Evolutionary conservation across 2,113 vertebrate species (phyloP), one percentile per base, ranked within the genome.

Genomic region (Orthonyx spaldingii): DNA sequence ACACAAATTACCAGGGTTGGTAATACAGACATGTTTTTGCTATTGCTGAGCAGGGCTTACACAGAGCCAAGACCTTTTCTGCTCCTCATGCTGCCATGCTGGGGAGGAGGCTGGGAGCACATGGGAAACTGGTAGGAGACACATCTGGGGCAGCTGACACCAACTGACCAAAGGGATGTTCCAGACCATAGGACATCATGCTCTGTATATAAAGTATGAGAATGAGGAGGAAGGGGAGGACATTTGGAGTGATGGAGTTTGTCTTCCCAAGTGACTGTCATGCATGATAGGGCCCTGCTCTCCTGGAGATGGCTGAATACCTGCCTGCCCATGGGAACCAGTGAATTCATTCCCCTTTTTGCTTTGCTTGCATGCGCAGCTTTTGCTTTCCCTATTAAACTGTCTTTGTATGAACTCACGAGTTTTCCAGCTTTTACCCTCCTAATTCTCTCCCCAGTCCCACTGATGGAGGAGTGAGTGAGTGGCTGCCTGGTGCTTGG

Each of bases 341-440:
- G 15, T 63, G 79, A 44, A 63, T 37, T 55, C 3, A 70, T 42
- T 70, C 41, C 41, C 11, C 6, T 22, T 35, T 60, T 49, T 23
- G 21, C 26, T 70, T 42, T 41, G n/a, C 41, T 61, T 35, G 24
- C 0, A 0, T 49, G 32, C 0, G 0, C 42, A 55, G 41, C 30
- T 69, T 76, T 56, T 63, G 35, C 22, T 84, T 55, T 50, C 6
- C 18, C 10, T 33, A 42, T 33, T 33, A 33, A 32, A 47, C 2
- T 4, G 61, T 35, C 46, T 68, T 63, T 70, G 33, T 28, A 22
- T 3, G 2, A 69, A 49, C 27, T 55, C 56, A 4, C 0, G 2
- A 9, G 7, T 65, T 77, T 61, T 69, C 26, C 41, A 49, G 30
- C 26, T 69, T 76, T 55, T 42, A 69, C 32, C 8, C 22, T 63